These are phyloP conservation scores for Chondrilla cf. caribensis DNA, from an alignment of 37 sponge, comb jelly and placozoan species.

Conservation along the genomic window DNA sequence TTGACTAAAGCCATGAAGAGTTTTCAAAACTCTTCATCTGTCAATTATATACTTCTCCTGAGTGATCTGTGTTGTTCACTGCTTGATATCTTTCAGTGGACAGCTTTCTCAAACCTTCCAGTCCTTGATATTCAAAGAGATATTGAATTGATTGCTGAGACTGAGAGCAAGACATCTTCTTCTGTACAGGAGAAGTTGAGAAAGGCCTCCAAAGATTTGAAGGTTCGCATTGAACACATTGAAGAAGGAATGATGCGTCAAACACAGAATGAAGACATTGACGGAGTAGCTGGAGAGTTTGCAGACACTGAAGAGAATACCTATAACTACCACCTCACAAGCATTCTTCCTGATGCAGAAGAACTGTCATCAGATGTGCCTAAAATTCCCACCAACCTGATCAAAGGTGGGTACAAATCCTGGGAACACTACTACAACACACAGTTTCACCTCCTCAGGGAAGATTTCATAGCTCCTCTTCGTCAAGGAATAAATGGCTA, in stretches of 20 bases:
- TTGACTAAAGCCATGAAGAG: too few relatives aligned
- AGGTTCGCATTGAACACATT: neutral
- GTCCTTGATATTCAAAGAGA: neutral
- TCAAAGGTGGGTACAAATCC: slow-evolving; percentile 48
- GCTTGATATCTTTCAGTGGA: neutral
- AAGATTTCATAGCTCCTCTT: slow-evolving; percentile 87
- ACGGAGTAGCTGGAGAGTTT: too few relatives aligned
- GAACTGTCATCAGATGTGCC: slow-evolving; percentile 33
- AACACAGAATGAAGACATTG: neutral
- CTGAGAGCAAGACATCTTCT: neutral
- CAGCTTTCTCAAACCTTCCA: neutral
- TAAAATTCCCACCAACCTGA: slow-evolving; percentile 53
- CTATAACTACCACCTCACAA: slow-evolving; percentile 33
- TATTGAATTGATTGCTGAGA: neutral
- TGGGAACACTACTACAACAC: slow-evolving; percentile 83
- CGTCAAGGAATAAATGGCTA: slow-evolving; percentile 65
- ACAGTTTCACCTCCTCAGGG: slow-evolving; percentile 83
- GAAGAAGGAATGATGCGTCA: neutral
- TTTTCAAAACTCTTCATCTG: too few relatives aligned
- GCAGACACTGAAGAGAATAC: slow-evolving; percentile 52
- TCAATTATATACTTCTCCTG: slow-evolving; percentile 2
- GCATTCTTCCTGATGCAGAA: slow-evolving; percentile 51
- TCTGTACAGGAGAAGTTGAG: neutral
- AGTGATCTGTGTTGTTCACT: neutral
- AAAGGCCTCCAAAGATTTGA: neutral